Percentiles rank a stretch among this genome's conserved stretches.
Evolutionary conservation across 2,888 invertebrate species (phyloP).

Genomic region (Nasonia oneida): DNA sequence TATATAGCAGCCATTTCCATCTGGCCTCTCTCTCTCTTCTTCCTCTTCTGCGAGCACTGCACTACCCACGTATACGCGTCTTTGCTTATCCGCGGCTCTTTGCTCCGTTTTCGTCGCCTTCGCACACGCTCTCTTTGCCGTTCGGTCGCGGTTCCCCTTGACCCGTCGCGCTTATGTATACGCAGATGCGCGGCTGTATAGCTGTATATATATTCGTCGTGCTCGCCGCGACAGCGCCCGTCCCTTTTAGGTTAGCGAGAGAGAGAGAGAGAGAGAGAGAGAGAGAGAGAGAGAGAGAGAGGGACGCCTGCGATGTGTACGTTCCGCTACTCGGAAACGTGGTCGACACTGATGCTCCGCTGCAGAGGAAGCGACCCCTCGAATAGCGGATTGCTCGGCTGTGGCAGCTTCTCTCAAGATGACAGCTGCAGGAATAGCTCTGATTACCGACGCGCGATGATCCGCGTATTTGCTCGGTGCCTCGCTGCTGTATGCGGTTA

Average conservation of each 20-base stretch:
- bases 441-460: constrained; percentile 24
- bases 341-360: neutral
- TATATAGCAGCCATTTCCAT: constrained; percentile 46
- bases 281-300: neutral
- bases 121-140: constrained; percentile 8
- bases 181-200: neutral
- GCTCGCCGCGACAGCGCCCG: neutral
- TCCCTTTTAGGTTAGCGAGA: neutral
- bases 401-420: constrained; percentile 6
- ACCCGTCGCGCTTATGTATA: constrained; percentile 52
- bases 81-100: neutral
- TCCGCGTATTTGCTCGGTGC: neutral
- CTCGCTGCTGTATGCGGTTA: neutral
- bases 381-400: neutral
- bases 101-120: constrained; percentile 36
- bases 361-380: too few relatives aligned
- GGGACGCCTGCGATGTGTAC: neutral
- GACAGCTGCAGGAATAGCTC: constrained; percentile 39
- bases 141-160: constrained; percentile 55
- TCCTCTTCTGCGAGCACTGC: neutral
- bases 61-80: neutral
- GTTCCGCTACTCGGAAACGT: constrained; percentile 7
- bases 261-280: neutral
- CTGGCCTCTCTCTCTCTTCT: neutral
- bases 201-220: neutral